Evolutionary conservation across 2,113 vertebrate genomes (phyloP).

Genomic region (Ammospiza nelsoni): DNA sequence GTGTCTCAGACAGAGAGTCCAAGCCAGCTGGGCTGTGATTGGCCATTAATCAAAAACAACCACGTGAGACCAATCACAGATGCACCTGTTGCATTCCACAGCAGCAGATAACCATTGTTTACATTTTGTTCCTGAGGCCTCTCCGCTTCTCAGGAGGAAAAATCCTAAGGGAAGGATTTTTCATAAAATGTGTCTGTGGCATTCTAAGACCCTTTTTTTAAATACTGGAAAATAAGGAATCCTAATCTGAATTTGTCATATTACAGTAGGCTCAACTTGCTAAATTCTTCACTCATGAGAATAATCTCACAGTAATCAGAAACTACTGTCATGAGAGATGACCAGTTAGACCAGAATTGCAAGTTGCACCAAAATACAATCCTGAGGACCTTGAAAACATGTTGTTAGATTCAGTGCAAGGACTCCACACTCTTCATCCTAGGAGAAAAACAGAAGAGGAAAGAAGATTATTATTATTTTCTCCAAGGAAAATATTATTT

Average conservation of each 20-base stretch:
- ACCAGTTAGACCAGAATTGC: neutral
- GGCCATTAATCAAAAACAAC: no score
- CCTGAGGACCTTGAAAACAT: neutral
- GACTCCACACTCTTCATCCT: conserved; percentile 45
- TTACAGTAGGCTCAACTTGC: neutral
- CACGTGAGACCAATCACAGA: no score
- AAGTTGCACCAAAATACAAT: neutral
- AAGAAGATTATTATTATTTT: neutral
- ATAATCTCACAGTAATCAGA: neutral
- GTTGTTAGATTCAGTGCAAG: neutral
- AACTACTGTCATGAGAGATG: neutral
- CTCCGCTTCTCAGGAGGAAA: no score
- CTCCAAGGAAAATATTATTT: neutral
- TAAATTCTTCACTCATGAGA: neutral
- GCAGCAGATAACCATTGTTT: no score
- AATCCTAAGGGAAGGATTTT: no score
- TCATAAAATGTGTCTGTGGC: no score
- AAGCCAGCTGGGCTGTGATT: no score
- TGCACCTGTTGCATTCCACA: no score
- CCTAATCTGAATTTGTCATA: neutral
- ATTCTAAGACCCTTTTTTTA: neutral
- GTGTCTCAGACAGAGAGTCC: no score
- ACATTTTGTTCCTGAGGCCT: no score
- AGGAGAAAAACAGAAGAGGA: conserved; percentile 13
- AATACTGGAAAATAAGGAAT: neutral